phyloP scores from a whole-genome alignment of 2,113 vertebrate species.

The Platycercus adscitus region DNA sequence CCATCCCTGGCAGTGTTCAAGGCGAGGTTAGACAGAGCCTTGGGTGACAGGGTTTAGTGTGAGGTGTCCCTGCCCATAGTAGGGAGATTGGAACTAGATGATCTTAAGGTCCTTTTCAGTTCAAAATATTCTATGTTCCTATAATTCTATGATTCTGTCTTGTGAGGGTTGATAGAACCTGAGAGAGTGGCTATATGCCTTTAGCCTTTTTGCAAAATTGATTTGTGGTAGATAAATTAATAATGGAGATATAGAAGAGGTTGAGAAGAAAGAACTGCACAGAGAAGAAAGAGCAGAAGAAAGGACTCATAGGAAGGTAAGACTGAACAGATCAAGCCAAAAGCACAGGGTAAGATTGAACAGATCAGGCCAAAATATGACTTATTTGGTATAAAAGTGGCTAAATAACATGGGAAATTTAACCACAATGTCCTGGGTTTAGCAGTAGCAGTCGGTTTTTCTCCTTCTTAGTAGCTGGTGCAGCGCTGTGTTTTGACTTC shows the following conservation, averaged over 20 bases:
- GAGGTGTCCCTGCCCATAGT: too few species aligned
- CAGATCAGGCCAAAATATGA: background rate
- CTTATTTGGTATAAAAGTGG: background rate
- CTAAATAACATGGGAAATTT: background rate
- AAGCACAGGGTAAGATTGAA: background rate
- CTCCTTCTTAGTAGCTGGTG: too few species aligned
- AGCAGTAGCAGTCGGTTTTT: too few species aligned
- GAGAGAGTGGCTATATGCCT: background rate
- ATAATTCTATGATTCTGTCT: background rate
- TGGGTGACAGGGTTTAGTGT: too few species aligned
- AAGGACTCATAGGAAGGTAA: background rate
- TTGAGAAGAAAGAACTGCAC: background rate
- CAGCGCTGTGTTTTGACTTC: too few species aligned
- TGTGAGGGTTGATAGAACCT: background rate
- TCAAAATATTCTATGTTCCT: background rate
- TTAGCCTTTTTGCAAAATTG: background rate
- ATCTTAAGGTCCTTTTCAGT: background rate
- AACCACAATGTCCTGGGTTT: background rate
- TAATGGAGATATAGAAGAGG: background rate
- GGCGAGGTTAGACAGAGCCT: too few species aligned
- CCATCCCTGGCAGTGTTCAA: too few species aligned
- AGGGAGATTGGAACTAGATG: background rate
- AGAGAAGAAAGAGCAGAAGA: background rate
- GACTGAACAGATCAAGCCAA: background rate
- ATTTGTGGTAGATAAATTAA: background rate